Conservation (phyloP, 2,888 invertebrate genomes). For the Yponomeuta sedellus region DNA sequence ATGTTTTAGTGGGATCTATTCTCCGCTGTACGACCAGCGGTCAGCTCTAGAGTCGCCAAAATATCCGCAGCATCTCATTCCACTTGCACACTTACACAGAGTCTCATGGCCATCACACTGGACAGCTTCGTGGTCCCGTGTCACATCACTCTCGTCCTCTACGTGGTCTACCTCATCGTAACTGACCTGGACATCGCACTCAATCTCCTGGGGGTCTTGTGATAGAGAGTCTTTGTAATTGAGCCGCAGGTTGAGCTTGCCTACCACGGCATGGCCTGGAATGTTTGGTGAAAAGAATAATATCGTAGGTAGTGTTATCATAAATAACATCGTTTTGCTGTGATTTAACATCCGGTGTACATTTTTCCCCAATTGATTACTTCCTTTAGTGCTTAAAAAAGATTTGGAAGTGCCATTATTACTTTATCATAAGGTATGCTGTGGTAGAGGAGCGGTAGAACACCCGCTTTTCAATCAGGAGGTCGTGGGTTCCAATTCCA, state of each 20-base stretch:
- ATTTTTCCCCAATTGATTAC: no score
- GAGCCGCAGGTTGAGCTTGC: conserved; percentile 56
- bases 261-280: conserved; percentile 57
- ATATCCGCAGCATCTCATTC: background rate
- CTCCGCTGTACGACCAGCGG: no score
- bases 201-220: background rate
- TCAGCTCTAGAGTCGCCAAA: background rate
- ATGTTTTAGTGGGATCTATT: no score
- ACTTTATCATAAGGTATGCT: no score
- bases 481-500: no score
- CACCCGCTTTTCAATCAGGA: no score
- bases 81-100: background rate
- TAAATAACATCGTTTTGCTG: no score
- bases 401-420: no score
- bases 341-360: no score
- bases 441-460: no score
- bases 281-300: conserved; percentile 21
- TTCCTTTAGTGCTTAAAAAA: no score
- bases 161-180: background rate
- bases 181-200: background rate
- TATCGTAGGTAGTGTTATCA: background rate
- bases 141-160: background rate
- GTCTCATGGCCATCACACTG: background rate
- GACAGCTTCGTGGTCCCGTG: background rate
- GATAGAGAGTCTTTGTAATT: conserved; percentile 36